These are phyloP conservation scores for Hirundo rustica DNA, from an alignment of 2,797 vertebrate genomes.

Conservation along the genomic window DNA sequence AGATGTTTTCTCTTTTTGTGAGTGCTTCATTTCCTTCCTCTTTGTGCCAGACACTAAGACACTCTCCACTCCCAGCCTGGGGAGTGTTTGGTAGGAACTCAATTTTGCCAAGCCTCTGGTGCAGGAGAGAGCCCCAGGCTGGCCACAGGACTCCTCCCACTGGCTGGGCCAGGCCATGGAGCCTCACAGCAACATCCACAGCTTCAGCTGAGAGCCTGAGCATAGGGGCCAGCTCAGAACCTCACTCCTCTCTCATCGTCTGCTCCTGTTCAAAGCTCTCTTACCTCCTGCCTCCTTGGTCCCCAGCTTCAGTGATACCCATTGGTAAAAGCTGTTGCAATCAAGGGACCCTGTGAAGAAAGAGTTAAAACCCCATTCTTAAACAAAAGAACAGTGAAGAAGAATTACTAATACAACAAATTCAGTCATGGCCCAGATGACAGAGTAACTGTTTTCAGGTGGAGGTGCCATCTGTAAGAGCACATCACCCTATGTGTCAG, in stretches of 20 bases:
- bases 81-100: background rate
- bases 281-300: slow-evolving; percentile 81
- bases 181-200: background rate
- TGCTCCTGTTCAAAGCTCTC: slow-evolving; percentile 32
- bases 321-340: slow-evolving; percentile 99
- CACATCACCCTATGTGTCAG: background rate
- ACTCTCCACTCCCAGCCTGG: background rate
- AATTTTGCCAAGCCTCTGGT: background rate
- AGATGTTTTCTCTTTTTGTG: background rate
- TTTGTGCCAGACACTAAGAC: background rate
- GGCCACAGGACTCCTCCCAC: background rate
- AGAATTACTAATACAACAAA: background rate
- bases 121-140: background rate
- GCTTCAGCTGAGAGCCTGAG: background rate
- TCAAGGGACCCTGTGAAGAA: slow-evolving; percentile 90
- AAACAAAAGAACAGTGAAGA: background rate
- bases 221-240: background rate
- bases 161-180: background rate
- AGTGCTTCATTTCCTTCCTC: background rate
- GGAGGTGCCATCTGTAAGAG: background rate
- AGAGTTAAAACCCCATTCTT: background rate
- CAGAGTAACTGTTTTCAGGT: background rate
- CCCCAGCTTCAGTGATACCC: slow-evolving; percentile 94
- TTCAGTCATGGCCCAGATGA: background rate
- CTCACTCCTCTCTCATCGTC: background rate